Evolutionary conservation across 1,140 invertebrate species (phyloP).

Genomic region (Acyrthosiphon pisum): DNA sequence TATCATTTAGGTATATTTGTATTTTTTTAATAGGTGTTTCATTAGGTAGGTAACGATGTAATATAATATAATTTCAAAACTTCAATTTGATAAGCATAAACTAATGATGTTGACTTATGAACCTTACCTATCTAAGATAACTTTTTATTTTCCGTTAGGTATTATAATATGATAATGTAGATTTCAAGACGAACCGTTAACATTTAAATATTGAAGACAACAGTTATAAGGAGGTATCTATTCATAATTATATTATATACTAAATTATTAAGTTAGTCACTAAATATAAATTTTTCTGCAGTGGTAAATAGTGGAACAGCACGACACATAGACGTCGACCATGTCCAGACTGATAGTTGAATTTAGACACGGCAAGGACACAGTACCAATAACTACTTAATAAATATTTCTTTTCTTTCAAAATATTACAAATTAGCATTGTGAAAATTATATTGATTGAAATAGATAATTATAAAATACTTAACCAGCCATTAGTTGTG

Average conservation of each 20-base stretch:
- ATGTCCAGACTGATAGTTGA: not conserved
- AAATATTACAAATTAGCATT: not conserved
- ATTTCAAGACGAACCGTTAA: not conserved
- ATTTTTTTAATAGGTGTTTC: not conserved
- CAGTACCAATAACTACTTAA: not conserved
- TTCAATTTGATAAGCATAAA: not conserved
- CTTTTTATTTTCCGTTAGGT: not conserved
- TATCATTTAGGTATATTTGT: not conserved
- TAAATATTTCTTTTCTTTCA: not conserved
- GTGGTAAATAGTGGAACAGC: not conserved
- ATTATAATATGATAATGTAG: not conserved
- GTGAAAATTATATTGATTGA: not conserved
- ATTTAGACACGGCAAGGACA: not conserved
- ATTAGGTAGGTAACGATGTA: not conserved
- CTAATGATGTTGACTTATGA: not conserved
- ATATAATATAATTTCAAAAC: not conserved
- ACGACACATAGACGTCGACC: not conserved
- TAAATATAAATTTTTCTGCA: not conserved
- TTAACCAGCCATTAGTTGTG: not conserved
- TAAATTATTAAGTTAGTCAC: not conserved
- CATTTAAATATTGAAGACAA: not conserved
- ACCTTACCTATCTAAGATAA: not conserved
- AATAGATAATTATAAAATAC: not conserved
- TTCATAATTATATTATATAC: not conserved
- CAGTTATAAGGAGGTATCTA: not conserved